Conservation (phyloP, 2,888 invertebrate species). For the Drosophila antonietae region DNA sequence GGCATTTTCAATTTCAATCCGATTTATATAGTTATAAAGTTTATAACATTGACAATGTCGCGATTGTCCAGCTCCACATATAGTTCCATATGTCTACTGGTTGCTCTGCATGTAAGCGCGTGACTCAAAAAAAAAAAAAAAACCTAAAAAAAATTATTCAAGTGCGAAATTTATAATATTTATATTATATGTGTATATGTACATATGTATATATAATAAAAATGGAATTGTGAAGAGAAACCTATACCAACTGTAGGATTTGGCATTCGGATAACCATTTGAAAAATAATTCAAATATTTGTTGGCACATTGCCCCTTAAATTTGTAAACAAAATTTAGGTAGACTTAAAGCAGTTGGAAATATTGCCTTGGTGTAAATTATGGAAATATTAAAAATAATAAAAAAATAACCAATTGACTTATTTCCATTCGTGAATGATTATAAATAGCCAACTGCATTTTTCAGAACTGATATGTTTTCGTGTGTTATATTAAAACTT, state of each 20-base stretch:
- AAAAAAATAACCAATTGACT: background rate
- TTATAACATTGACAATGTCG: constrained; percentile 51
- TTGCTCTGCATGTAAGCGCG: constrained; percentile 62
- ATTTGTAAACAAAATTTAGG: background rate
- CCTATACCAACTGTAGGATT: background rate
- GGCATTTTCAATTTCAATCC: constrained; percentile 39
- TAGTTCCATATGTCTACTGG: constrained; percentile 48
- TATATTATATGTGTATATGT: background rate
- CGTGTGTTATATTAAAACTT: background rate
- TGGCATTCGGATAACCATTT: background rate
- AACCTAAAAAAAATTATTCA: background rate
- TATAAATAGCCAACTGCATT: background rate
- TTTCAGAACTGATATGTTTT: too few relatives aligned
- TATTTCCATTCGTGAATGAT: background rate
- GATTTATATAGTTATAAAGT: constrained; percentile 22
- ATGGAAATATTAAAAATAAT: background rate
- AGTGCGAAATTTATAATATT: background rate
- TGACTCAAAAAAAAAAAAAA: background rate
- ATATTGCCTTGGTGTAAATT: background rate
- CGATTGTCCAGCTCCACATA: constrained; percentile 53
- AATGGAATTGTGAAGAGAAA: background rate
- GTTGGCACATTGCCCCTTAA: background rate
- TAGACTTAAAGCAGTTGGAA: background rate
- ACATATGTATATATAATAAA: background rate
- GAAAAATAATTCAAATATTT: background rate